Percentiles rank a stretch among this genome's conserved stretches.
Evolutionary conservation across 2,888 invertebrate genomes (phyloP).

Genomic region (Epistrophe grossulariae): DNA sequence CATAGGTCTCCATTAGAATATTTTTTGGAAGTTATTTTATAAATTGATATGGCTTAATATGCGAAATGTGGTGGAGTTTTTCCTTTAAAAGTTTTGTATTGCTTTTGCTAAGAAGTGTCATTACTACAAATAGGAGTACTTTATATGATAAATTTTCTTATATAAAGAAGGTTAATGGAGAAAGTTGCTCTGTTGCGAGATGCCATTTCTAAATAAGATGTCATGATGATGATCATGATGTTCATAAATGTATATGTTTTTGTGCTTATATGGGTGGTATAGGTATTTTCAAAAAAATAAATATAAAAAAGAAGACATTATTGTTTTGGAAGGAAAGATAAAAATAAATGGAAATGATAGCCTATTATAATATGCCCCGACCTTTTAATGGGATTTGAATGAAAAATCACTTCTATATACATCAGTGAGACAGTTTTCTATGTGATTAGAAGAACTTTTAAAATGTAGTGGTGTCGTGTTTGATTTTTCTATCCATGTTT

Average conservation of each 20-base stretch:
- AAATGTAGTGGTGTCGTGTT: no score
- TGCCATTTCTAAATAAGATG: slow-evolving; percentile 11
- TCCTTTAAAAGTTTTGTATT: slow-evolving; percentile 18
- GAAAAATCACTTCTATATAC: not conserved
- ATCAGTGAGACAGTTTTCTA: not conserved
- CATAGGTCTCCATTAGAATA: not conserved
- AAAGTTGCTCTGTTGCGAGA: slow-evolving; percentile 1
- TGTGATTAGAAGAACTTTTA: not conserved
- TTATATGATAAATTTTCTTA: slow-evolving; percentile 35
- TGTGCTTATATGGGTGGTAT: not conserved
- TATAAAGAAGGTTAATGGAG: slow-evolving; percentile 37
- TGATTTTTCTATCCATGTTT: no score
- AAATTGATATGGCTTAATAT: slow-evolving; percentile 41
- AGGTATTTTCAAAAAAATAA: not conserved
- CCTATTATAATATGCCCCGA: not conserved
- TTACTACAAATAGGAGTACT: slow-evolving; percentile 35
- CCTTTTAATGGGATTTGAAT: not conserved
- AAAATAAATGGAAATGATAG: not conserved
- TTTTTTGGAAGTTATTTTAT: slow-evolving; percentile 16
- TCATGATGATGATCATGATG: not conserved
- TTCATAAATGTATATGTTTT: not conserved
- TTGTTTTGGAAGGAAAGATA: not conserved
- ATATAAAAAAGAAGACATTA: not conserved
- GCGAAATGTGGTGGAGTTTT: not conserved
- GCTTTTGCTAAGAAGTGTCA: slow-evolving; percentile 32